Evolutionary conservation across 2,888 invertebrate species (phyloP).

Genomic region (Plagiodera versicolora): DNA sequence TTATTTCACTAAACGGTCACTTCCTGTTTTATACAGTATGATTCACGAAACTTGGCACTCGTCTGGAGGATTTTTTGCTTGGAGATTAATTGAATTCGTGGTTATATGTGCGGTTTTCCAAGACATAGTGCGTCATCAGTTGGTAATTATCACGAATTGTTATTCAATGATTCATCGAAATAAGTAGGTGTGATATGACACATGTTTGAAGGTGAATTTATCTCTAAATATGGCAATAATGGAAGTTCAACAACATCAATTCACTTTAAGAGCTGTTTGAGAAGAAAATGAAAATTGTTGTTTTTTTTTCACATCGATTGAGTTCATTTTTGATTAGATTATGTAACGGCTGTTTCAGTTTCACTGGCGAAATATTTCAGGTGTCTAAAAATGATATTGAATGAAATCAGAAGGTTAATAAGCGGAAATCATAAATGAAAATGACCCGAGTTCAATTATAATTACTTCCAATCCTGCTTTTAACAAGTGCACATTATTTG

Average conservation of each 20-base stretch:
- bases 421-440: conserved; percentile 14
- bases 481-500: no score
- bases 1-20: background rate
- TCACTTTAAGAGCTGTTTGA: background rate
- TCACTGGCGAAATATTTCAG: no score
- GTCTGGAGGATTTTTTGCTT: no score
- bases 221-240: background rate
- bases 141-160: conserved; percentile 26
- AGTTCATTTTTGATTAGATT: no score
- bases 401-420: conserved; percentile 12
- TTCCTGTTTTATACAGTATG: background rate
- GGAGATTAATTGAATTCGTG: background rate
- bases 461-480: conserved; percentile 2
- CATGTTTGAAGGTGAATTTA: background rate
- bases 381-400: no score
- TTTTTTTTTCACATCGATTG: no score
- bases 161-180: conserved; percentile 28
- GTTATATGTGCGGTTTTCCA: conserved; percentile 15
- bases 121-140: conserved; percentile 26
- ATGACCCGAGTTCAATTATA: conserved; percentile 10
- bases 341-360: no score
- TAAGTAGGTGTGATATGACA: background rate
- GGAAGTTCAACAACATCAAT: background rate
- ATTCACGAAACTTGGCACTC: no score
- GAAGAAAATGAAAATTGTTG: background rate